phyloP scores from a whole-genome alignment of 30 jellyfish, hydroid and myxozoan genomes.

The Aurelia aurita complex sp. Pacific region DNA sequence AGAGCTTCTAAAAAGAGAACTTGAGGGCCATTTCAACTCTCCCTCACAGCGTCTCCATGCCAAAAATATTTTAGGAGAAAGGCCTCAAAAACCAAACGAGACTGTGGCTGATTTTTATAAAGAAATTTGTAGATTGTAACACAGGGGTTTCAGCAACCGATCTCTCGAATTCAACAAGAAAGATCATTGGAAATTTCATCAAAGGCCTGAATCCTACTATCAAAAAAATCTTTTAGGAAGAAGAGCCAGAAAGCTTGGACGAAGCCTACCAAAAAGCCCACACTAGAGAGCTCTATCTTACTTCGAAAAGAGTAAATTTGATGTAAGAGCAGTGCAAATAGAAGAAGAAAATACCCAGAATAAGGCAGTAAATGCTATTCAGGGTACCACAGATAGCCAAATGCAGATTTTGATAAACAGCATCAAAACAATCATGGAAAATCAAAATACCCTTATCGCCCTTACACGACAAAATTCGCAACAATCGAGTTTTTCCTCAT shows the following conservation, averaged over 20 bases:
- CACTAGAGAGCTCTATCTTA: conserved; percentile 29
- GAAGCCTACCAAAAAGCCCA: conserved; percentile 26
- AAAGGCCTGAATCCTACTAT: conserved; percentile 26
- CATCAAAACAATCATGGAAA: conserved; percentile 17
- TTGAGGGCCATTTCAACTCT: conserved; percentile 27
- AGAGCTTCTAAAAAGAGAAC: conserved; percentile 2
- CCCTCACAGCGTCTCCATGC: conserved; percentile 26
- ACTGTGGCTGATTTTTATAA: conserved; percentile 10
- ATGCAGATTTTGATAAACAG: neutral
- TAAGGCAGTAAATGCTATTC: too few species aligned
- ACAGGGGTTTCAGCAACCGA: conserved; percentile 12
- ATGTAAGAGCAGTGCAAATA: neutral
- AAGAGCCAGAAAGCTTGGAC: conserved; percentile 13
- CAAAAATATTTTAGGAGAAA: conserved; percentile 15
- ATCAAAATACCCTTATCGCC: conserved; percentile 12
- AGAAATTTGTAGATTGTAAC: conserved; percentile 14
- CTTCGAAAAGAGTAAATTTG: conserved; percentile 9
- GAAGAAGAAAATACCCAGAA: neutral
- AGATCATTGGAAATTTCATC: neutral
- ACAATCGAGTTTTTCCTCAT: too few species aligned
- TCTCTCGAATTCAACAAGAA: conserved; percentile 14
- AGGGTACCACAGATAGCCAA: too few species aligned
- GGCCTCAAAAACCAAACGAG: conserved; percentile 8
- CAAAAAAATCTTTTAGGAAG: conserved; percentile 37
- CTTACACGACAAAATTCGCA: neutral